Evolutionary conservation across 2,888 invertebrate genomes (phyloP), one percentile per base, ranked within the genome.

Genomic region (Tetramorium bicarinatum): DNA sequence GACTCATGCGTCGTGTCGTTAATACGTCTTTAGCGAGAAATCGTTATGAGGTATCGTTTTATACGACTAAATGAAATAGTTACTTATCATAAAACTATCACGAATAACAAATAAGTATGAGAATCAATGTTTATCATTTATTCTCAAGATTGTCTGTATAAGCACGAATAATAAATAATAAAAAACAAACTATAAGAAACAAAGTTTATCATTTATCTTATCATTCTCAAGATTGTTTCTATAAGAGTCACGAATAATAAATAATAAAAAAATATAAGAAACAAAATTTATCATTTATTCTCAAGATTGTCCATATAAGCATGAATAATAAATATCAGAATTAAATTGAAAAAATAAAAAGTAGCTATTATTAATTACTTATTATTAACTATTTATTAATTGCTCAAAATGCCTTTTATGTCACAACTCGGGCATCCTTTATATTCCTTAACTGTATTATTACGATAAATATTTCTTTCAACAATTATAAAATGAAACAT

Each of bases 1-100:
- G 66, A 38, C 67, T 34, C 9, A 38, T 47, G 38, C 47, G 15
- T 66, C 49, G 47, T 76, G 21, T 66, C 41, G 41, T 56, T 76
- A 76, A 76, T 49, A 66, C 0, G 8, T 54, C 72, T 41, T 44
- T 44, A 54, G n/a, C 25, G 67, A 69, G 15, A n/a, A 0, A 34
- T 29, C 52, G n/a, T 52, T 34, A 18, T 25, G 9, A 25, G 6
- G 38, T 3, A 77, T 71, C 29, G 4, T 7, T 34, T 77, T 29
- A 13, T 52, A 67, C 4, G 54, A 38, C 0, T 18, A 29, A 29
- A 29, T 25, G 25, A 49, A 67, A 56, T 18, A 52, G 9, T 21
- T 54, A 25, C n/a, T 34, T 38, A 21, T 13, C 41, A 21, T 1
- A 54, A 52, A 71, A 7, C 1, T 69, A 15, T 18, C n/a, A 38